Conservation (phyloP, 2,888 invertebrate genomes). For the Sipunculus nudus region DNA sequence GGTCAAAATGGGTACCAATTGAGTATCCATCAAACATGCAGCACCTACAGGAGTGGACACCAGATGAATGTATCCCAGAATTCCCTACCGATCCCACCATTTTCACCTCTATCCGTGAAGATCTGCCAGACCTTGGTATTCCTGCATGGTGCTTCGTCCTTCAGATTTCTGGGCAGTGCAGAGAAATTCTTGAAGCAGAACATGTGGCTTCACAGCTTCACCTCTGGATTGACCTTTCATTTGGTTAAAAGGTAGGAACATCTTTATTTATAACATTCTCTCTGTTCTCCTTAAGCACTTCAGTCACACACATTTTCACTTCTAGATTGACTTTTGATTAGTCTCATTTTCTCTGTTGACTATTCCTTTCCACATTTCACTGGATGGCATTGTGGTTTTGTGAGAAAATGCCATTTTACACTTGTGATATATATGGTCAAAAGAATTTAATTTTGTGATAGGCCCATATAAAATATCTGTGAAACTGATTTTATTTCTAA, state of each 20-base stretch:
- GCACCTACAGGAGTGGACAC: constrained; percentile 95
- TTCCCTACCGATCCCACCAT: constrained; percentile 93
- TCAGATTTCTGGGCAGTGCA: constrained; percentile 80
- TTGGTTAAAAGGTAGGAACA: constrained; percentile 83
- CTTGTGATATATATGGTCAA: no score
- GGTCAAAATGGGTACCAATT: constrained; percentile 81
- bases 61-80: constrained; percentile 98
- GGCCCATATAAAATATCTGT: no score
- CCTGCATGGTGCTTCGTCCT: no score
- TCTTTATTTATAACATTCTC: not conserved
- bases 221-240: constrained; percentile 98
- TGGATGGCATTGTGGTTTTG: no score
- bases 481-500: no score
- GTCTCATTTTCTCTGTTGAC: no score
- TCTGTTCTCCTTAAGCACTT: no score
- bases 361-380: no score
- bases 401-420: no score
- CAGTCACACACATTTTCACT: no score
- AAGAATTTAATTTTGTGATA: no score
- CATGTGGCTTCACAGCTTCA: constrained; percentile 91
- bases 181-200: constrained; percentile 90
- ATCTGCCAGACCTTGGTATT: constrained; percentile 89
- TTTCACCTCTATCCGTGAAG: constrained; percentile 91
- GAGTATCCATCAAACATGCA: constrained; percentile 75
- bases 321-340: no score